Evolutionary conservation across 2,888 invertebrate genomes (phyloP).

Genomic region (Steinernema hermaphroditum): DNA sequence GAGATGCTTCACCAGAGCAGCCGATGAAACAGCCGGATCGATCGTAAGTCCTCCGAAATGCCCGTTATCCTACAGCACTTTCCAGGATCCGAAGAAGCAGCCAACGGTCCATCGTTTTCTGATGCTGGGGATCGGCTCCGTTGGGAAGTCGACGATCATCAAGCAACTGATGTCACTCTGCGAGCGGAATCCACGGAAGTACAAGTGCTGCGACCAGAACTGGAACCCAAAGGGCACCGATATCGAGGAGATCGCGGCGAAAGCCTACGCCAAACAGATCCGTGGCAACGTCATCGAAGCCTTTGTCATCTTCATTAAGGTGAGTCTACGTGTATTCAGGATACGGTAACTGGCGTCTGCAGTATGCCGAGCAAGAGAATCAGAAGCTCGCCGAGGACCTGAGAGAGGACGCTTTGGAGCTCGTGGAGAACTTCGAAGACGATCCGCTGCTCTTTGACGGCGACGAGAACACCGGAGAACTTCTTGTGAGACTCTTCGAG

Average conservation of each 20-base stretch:
- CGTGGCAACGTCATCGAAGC: conserved; percentile 47
- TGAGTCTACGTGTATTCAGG: too few species aligned
- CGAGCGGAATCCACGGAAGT: conserved; percentile 48
- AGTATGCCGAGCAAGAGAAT: conserved; percentile 36
- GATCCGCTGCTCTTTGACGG: neutral
- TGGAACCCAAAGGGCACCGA: conserved; percentile 37
- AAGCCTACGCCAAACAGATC: conserved; percentile 44
- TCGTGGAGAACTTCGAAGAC: conserved; percentile 40
- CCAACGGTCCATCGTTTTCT: conserved; percentile 49
- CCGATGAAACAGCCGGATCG: neutral
- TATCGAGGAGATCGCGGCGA: conserved; percentile 32
- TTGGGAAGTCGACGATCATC: conserved; percentile 63
- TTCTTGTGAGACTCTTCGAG: conserved; percentile 9
- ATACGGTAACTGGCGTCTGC: conserved; percentile 22
- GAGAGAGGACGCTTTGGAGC: conserved; percentile 28
- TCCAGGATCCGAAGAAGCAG: conserved; percentile 19
- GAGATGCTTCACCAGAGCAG: conserved; percentile 6
- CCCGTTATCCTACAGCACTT: too few species aligned
- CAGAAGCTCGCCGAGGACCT: conserved; percentile 23
- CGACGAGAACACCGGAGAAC: conserved; percentile 33
- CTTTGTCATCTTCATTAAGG: conserved; percentile 47
- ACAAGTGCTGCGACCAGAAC: conserved; percentile 52
- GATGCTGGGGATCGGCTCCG: conserved; percentile 62
- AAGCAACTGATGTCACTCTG: conserved; percentile 58
- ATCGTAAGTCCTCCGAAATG: neutral